Evolutionary conservation across 2,888 invertebrate genomes (phyloP), one percentile per base, ranked within the genome.

Genomic region (Oeneis ivallda): DNA sequence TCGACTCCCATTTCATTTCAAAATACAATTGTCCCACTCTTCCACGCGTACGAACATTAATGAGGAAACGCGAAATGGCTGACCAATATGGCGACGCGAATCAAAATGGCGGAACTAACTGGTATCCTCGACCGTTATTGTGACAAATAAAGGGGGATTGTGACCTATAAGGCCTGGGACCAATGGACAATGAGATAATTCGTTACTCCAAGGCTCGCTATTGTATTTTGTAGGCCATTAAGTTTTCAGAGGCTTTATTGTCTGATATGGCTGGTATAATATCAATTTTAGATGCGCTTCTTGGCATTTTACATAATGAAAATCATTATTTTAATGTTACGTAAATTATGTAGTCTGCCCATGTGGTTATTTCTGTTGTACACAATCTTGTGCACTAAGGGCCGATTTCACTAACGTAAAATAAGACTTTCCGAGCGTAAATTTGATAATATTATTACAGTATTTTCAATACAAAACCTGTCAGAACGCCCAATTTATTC

Each of bases 181-280:
- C 74, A 74, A 74, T 74, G 76, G 79, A 89, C 88, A 89, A 89
- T 88, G 75, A 79, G 84, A 84, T 85, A 85, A 87, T 87, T 84
- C 81, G 85, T 85, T 82, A 81, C 76, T 63, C 73, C 84, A 87
- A 89, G 88, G 89, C 71, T 78, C 64, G 69, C 74, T 74, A 82
- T 85, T 86, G 84, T 84, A 65, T 73, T 68, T 19, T 19, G 60
- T 52, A 60, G 57, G 64, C 72, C 72, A 73, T 76, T 75, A 76
- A 77, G 71, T 78, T 77, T 75, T 69, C 76, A 73, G 76, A 63
- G 56, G 56, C 43, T 59, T 56, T 50, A 68, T 64, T 69, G 60
- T 66, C 62, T 58, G 58, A 70, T 61, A 49, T 53, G 41, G n/a
- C 10, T 47, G 47, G 41, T 19, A 43, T 26, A 43, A 26, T n/a